These are phyloP conservation scores for Sardinella longiceps DNA, from an alignment of 2,797 vertebrate species.

Conservation along the genomic window DNA sequence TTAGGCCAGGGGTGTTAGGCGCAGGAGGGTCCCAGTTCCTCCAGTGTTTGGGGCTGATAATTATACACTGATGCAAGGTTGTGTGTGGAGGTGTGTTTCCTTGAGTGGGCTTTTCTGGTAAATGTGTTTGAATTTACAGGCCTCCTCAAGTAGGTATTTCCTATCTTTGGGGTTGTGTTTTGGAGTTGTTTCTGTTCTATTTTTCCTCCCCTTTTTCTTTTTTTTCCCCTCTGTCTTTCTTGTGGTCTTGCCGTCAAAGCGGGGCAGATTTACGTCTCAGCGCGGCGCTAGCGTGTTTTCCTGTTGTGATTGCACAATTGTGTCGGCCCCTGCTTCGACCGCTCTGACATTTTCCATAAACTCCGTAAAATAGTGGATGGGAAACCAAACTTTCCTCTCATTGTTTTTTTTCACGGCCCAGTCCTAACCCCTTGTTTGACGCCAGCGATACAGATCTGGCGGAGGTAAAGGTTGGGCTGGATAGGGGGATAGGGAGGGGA, in stretches of 20 bases:
- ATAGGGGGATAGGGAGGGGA: not conserved
- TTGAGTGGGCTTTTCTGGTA: not conserved
- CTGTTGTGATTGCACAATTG: constrained; percentile 23
- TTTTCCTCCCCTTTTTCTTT: not conserved
- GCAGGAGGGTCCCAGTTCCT: not conserved
- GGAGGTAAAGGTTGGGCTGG: constrained; percentile 32
- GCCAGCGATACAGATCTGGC: constrained; percentile 18
- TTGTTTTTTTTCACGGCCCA: constrained; percentile 6
- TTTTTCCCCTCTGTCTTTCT: not conserved
- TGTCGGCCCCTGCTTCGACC: not conserved
- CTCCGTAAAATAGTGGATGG: constrained; percentile 22
- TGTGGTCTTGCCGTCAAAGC: not conserved
- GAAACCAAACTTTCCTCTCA: constrained; percentile 30
- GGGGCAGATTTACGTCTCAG: not conserved
- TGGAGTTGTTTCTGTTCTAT: not conserved
- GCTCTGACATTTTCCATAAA: constrained; percentile 31
- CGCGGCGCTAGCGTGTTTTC: not conserved
- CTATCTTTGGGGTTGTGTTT: not conserved
- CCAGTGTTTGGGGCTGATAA: not conserved
- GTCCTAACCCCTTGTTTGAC: not conserved
- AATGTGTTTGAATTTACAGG: constrained; percentile 20
- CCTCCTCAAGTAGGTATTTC: constrained; percentile 4
- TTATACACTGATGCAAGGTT: not conserved
- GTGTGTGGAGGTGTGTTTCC: not conserved
- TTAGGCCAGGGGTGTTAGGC: not conserved